A percentile compares a stretch with the other conserved stretches of the same genome.
phyloP scores from a whole-genome alignment of 2,113 vertebrate genomes.

The Petrocephalus microphthalmus region DNA sequence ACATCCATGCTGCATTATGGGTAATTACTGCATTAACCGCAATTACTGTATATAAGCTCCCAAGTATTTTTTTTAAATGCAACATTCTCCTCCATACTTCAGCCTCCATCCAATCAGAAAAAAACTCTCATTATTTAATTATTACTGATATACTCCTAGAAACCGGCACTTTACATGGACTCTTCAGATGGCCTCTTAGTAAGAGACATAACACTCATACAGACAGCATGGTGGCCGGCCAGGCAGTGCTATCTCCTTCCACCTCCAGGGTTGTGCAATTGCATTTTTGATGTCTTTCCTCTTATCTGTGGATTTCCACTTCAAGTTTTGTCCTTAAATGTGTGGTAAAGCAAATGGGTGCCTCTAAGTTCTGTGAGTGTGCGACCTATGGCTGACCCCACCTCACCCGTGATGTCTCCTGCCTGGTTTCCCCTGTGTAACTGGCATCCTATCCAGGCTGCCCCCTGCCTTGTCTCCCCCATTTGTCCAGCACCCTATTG shows the following conservation, averaged over 20 bases:
- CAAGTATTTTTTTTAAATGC: not conserved
- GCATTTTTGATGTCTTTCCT: not conserved
- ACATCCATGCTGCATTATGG: not conserved
- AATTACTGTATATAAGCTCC: not conserved
- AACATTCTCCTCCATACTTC: not conserved
- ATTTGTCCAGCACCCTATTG: not conserved
- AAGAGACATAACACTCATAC: not conserved
- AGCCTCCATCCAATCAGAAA: not conserved
- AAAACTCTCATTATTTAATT: not conserved
- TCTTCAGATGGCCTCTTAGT: not conserved
- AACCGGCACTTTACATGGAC: not conserved
- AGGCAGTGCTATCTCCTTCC: not conserved
- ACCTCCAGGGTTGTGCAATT: not conserved
- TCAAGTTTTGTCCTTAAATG: not conserved
- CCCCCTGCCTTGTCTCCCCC: not conserved
- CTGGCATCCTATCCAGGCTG: not conserved
- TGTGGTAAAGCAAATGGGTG: not conserved
- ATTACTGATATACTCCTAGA: not conserved
- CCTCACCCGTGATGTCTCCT: not conserved
- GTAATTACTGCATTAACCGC: no score
- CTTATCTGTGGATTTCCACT: not conserved
- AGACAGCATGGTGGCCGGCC: not conserved
- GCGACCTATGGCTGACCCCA: not conserved
- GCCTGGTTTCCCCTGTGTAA: not conserved
- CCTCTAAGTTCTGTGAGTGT: not conserved